These are phyloP conservation scores for Myotis davidii DNA, from an alignment of 2,113 vertebrate genomes.

Conservation along the genomic window DNA sequence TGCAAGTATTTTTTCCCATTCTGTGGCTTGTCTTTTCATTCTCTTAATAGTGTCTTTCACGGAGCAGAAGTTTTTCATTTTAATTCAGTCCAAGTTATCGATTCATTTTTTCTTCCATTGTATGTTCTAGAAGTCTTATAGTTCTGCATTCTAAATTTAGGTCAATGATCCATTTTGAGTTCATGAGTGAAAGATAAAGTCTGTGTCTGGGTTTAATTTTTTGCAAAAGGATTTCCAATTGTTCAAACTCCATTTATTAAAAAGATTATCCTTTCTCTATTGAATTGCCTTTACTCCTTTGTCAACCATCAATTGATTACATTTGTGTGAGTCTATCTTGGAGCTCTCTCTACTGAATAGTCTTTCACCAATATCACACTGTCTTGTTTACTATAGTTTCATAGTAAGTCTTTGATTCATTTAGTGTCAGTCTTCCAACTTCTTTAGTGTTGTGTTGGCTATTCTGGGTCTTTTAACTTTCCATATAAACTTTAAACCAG, in stretches of 20 bases:
- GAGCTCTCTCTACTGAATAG: neutral
- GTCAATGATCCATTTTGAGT: constrained; percentile 15
- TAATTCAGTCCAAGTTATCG: neutral
- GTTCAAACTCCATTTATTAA: neutral
- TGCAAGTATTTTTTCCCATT: constrained; percentile 16
- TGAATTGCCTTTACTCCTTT: neutral
- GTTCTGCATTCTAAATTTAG: neutral
- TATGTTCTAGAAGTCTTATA: neutral
- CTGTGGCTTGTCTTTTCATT: neutral
- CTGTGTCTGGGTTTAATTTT: neutral
- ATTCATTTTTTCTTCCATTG: neutral
- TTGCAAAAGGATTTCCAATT: neutral
- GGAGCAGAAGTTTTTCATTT: neutral
- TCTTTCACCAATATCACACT: neutral
- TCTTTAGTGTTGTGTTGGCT: neutral
- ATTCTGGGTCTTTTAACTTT: neutral
- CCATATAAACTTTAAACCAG: neutral
- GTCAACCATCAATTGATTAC: neutral
- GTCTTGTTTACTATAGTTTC: neutral
- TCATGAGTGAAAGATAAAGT: neutral
- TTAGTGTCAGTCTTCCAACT: neutral
- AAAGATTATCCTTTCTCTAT: neutral
- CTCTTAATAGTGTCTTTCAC: neutral
- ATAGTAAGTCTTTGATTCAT: neutral
- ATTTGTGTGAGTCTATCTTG: neutral